A percentile compares a stretch with the other conserved stretches of the same genome.
phyloP scores from a whole-genome alignment of 2,797 vertebrate genomes.

The Lithobates sylvaticus region DNA sequence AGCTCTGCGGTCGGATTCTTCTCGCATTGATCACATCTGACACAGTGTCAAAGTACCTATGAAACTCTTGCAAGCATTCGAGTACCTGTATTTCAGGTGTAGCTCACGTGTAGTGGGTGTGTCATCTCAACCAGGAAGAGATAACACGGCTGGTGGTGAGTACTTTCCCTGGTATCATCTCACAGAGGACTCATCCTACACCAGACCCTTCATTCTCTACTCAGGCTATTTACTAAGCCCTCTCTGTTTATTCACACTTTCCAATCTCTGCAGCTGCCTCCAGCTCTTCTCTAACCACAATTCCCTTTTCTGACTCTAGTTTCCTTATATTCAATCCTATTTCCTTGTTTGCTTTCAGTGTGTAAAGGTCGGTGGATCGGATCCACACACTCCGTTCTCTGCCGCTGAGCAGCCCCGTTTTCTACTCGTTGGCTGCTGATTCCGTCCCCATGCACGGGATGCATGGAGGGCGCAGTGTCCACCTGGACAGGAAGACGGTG shows the following conservation, averaged over 20 bases:
- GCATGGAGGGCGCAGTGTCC: constrained; percentile 5
- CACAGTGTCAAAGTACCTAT: background rate
- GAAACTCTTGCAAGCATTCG: background rate
- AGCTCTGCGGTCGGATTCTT: constrained; percentile 2
- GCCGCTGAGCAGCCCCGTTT: background rate
- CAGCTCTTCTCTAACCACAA: too few species aligned
- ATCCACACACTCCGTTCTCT: background rate
- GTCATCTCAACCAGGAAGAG: constrained; percentile 47
- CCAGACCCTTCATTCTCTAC: background rate
- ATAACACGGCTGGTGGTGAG: background rate
- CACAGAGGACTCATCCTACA: background rate
- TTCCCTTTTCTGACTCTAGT: background rate
- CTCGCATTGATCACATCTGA: constrained; percentile 17
- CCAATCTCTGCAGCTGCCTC: background rate
- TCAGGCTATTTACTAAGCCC: background rate
- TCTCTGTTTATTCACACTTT: background rate
- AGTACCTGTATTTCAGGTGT: constrained; percentile 39
- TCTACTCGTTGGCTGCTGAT: background rate
- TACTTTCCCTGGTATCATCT: background rate
- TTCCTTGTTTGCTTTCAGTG: background rate
- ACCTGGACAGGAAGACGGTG: constrained; percentile 62
- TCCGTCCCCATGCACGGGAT: background rate
- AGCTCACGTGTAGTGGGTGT: constrained; percentile 47
- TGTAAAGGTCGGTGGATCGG: background rate
- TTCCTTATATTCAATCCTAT: background rate